phyloP scores from a whole-genome alignment of 2,888 invertebrate species.

The Thelaira solivaga region DNA sequence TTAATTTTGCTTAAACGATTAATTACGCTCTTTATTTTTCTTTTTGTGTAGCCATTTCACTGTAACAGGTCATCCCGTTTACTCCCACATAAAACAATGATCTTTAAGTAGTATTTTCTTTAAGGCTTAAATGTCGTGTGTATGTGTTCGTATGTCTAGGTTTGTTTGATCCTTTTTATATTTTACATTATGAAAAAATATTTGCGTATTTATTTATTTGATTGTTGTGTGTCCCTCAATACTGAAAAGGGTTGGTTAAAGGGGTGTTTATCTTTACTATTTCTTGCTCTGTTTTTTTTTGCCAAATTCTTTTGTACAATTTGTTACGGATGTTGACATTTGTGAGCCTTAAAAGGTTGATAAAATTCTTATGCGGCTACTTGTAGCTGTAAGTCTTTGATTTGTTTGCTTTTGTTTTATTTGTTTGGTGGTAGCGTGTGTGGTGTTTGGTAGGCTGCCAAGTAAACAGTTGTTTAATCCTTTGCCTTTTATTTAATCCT shows the following conservation, averaged over 20 bases:
- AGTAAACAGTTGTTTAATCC: slow-evolving; percentile 33
- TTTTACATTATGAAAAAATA: slow-evolving; percentile 50
- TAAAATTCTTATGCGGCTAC: slow-evolving; percentile 49
- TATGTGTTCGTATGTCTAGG: too few species aligned
- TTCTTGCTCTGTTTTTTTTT: slow-evolving; percentile 11
- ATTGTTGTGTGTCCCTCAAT: slow-evolving; percentile 26
- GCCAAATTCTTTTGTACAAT: slow-evolving; percentile 28
- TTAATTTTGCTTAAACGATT: slow-evolving; percentile 50
- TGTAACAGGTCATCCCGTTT: slow-evolving; percentile 42
- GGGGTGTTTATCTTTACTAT: slow-evolving; percentile 28
- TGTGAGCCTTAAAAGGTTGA: slow-evolving; percentile 46
- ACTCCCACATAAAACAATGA: too few species aligned
- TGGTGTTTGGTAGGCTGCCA: slow-evolving; percentile 36
- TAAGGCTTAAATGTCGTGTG: too few species aligned
- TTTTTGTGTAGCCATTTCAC: slow-evolving; percentile 7
- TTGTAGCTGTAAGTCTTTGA: slow-evolving; percentile 36
- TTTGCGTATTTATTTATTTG: slow-evolving; percentile 45
- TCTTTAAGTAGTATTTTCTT: not conserved
- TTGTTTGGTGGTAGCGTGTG: slow-evolving; percentile 49
- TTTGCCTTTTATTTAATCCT: slow-evolving; percentile 49
- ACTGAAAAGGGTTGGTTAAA: slow-evolving; percentile 43
- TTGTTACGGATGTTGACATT: slow-evolving; percentile 17
- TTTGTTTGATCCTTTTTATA: slow-evolving; percentile 12
- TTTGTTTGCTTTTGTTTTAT: slow-evolving; percentile 31
- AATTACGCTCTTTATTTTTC: slow-evolving; percentile 41